Percentiles rank a stretch among this genome's conserved stretches.
Evolutionary conservation across 2,113 vertebrate species (phyloP).

Genomic region (Macroglossus sobrinus): DNA sequence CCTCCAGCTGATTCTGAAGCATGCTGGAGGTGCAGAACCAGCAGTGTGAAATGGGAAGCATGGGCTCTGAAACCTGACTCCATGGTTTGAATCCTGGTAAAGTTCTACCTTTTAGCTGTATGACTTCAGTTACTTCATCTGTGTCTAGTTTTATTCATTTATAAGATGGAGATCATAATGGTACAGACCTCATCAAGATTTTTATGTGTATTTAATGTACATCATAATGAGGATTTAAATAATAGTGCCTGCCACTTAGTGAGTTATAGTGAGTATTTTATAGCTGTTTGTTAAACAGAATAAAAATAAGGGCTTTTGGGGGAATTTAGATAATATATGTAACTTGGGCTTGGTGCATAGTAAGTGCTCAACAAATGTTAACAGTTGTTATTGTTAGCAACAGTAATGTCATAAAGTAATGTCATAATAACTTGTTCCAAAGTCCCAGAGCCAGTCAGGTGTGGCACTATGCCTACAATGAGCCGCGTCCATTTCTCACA

Average conservation of each 20-base stretch:
- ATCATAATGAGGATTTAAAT: background rate
- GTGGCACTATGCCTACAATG: no score
- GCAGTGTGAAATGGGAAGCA: accelerated
- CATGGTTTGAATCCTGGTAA: background rate
- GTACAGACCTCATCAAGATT: background rate
- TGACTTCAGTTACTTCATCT: background rate
- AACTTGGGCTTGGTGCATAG: background rate
- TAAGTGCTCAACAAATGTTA: background rate
- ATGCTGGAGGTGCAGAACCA: accelerated
- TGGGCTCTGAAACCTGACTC: background rate
- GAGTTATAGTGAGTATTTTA: background rate
- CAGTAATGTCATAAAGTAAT: background rate
- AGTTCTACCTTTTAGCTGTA: background rate
- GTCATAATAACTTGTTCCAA: background rate
- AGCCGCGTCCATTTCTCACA: background rate
- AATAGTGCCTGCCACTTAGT: background rate
- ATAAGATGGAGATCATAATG: background rate
- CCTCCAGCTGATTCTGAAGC: background rate
- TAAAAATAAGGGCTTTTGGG: background rate
- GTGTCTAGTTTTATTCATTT: background rate
- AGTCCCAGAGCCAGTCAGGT: background rate
- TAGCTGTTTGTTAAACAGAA: background rate
- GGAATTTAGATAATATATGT: background rate
- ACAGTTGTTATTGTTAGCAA: background rate
- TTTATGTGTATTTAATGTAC: background rate